These are phyloP conservation scores for Pectinophora gossypiella DNA, from an alignment of 1,140 invertebrate genomes.

Conservation along the genomic window DNA sequence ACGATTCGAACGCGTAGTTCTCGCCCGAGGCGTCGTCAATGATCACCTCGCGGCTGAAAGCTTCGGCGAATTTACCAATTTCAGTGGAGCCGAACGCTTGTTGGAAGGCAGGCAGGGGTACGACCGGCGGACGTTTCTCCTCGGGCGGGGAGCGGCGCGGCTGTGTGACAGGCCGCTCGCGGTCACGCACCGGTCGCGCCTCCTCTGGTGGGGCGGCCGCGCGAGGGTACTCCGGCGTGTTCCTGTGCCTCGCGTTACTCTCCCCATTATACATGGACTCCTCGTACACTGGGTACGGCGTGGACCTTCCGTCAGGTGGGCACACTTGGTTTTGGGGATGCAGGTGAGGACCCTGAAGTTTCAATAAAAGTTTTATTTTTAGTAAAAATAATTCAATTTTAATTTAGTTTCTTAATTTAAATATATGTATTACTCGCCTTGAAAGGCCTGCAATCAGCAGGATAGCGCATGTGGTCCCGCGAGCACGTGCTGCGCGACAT, in stretches of 20 bases:
- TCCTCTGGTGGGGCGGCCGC: constrained; percentile 21
- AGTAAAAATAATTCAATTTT: not conserved
- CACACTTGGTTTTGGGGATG: constrained; percentile 40
- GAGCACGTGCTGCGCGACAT: constrained; percentile 36
- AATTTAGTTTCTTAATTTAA: not conserved
- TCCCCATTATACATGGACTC: constrained; percentile 39
- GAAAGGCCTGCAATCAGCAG: constrained; percentile 41
- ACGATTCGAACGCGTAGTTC: constrained; percentile 53
- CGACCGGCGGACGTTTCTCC: constrained; percentile 49
- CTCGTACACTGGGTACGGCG: constrained; percentile 48
- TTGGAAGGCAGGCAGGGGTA: constrained; percentile 83
- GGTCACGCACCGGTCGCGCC: constrained; percentile 26
- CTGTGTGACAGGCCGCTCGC: constrained; percentile 18
- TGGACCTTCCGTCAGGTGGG: constrained; percentile 46
- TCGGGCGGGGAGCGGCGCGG: constrained; percentile 40
- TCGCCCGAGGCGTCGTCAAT: constrained; percentile 45
- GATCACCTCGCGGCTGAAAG: constrained; percentile 68
- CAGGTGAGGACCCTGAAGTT: constrained; percentile 39
- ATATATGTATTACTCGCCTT: constrained; percentile 32
- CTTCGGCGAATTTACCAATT: constrained; percentile 82
- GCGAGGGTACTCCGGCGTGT: constrained; percentile 23
- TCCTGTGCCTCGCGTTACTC: constrained; percentile 24
- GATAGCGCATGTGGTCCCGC: constrained; percentile 49
- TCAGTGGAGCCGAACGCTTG: constrained; percentile 87
- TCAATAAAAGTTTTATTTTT: not conserved